phyloP scores from a whole-genome alignment of 1,140 invertebrate genomes.

The Cydia splendana region DNA sequence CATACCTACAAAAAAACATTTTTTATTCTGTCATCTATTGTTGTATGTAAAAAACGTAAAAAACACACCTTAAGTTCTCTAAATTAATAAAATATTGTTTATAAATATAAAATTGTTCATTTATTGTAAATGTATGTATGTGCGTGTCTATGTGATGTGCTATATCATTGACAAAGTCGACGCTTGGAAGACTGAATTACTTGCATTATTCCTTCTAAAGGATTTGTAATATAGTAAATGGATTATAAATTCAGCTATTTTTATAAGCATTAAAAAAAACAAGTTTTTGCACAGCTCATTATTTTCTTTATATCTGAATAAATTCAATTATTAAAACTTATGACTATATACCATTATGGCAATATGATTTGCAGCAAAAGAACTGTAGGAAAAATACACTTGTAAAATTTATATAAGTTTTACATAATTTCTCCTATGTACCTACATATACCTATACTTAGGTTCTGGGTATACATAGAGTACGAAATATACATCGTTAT shows the following conservation, averaged over 20 bases:
- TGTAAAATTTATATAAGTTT: not conserved
- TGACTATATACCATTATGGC: not conserved
- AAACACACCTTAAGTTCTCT: not conserved
- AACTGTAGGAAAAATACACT: not conserved
- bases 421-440: no score
- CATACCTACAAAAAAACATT: not conserved
- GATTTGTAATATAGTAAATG: slow-evolving; percentile 61
- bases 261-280: slow-evolving; percentile 43
- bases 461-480: no score
- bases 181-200: slow-evolving; percentile 69
- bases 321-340: not conserved
- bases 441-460: no score
- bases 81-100: not conserved
- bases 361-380: not conserved
- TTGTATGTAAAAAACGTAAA: not conserved
- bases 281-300: not conserved
- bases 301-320: not conserved
- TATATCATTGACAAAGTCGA: slow-evolving; percentile 33
- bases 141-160: slow-evolving; percentile 12
- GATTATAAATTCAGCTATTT: slow-evolving; percentile 65
- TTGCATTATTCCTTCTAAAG: slow-evolving; percentile 63
- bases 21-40: not conserved
- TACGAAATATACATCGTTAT: no score
- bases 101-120: not conserved
- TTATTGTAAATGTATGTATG: not conserved